Evolutionary conservation across 2,888 invertebrate genomes (phyloP), one percentile per base, ranked within the genome.

Genomic region (Masnerella sp.): DNA sequence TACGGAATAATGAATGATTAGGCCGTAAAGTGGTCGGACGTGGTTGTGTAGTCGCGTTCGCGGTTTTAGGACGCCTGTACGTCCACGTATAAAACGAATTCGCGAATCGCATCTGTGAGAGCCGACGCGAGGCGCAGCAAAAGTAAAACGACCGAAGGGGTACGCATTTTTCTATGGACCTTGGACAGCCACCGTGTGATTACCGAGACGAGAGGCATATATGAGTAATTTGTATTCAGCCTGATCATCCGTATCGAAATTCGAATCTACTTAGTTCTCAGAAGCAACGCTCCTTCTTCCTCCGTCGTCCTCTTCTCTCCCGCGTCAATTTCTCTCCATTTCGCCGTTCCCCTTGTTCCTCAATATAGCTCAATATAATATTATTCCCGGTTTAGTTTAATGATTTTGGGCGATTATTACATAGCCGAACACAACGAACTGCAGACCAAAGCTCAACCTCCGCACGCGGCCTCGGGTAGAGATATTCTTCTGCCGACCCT

Each of bases 201-300:
- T 87, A 87, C 85, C 79, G 76, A 78, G 82, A 80, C 79, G 83
- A 79, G 81, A 80, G 81, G 84, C 81, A 86, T 84, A 85, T 87
- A 85, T 85, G 85, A 87, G 87, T 87, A 87, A 87, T 87, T 87
- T 87, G 87, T 87, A 87, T 87, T 87, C 87, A 87, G 86, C 86
- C 84, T 85, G 87, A 86, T 87, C 87, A 87, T 87, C 87, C 87
- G 87, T 87, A 87, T 87, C 87, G 86, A 87, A 87, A 87, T 87
- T 87, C 87, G 85, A 87, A 87, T 87, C 87, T 87, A 87, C 87
- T 87, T 87, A 87, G 87, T 87, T 87, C 87, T 87, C 86, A 86
- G 86, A 87, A 86, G 85, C 83, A 75, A 76, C 77, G 77, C 78
- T 80, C 77, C 77, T 73, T 74, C 65, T 67, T 70, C 72, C 65